These are phyloP conservation scores for Hucho hucho DNA, from an alignment of 2,113 vertebrate species.

Conservation along the genomic window DNA sequence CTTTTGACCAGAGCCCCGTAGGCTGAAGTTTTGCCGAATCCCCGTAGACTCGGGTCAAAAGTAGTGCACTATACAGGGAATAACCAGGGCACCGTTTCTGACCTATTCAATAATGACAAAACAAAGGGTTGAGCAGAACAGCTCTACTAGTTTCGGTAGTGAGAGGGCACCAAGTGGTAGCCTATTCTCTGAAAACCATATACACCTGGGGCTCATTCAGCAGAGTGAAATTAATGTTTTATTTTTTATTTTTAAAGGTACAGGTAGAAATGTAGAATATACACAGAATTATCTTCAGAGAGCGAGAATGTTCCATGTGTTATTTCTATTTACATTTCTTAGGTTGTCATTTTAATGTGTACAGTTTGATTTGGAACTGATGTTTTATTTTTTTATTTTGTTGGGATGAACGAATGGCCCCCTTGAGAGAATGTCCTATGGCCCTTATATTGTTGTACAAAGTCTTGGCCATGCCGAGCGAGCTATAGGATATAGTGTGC, in stretches of 20 bases:
- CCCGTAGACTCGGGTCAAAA: no score
- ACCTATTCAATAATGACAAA: no score
- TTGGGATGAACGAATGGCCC: conserved; percentile 64
- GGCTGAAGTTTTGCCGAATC: no score
- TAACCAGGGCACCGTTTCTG: no score
- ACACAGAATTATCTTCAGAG: no score
- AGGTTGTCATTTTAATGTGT: conserved; percentile 10
- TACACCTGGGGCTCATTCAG: conserved; percentile 48
- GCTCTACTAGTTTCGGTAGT: conserved; percentile 14
- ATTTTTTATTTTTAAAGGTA: conserved; percentile 28
- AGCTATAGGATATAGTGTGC: conserved; percentile 17
- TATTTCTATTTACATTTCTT: not conserved
- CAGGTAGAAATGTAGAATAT: conserved; percentile 49
- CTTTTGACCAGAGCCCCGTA: no score
- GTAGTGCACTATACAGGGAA: no score
- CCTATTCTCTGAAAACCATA: conserved; percentile 29
- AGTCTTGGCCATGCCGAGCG: conserved; percentile 53
- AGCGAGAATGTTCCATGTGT: no score
- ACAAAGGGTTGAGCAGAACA: conserved; percentile 48
- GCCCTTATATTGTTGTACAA: conserved; percentile 51
- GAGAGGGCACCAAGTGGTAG: conserved; percentile 33
- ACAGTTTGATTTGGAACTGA: conserved; percentile 50
- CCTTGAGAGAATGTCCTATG: conserved; percentile 57
- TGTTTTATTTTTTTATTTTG: conserved; percentile 25
- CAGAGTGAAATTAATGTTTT: conserved; percentile 33